Evolutionary conservation across 2,888 invertebrate species (phyloP).

Genomic region (Sipha maydis): DNA sequence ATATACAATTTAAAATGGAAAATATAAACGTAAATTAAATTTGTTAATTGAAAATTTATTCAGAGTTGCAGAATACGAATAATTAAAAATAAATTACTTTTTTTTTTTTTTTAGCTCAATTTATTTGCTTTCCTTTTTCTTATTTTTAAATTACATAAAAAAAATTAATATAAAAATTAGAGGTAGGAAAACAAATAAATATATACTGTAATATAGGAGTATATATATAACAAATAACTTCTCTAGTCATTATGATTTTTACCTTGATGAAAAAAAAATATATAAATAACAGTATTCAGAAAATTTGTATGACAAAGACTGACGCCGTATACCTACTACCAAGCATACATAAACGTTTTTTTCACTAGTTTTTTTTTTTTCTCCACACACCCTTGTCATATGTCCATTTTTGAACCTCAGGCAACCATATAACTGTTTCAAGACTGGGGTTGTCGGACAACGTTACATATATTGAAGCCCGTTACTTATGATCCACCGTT

Average conservation of each 20-base stretch:
- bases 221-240: not conserved
- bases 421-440: constrained; percentile 30
- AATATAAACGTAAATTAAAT: no score
- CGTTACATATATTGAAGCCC: not conserved
- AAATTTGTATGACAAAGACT: not conserved
- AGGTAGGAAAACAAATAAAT: no score
- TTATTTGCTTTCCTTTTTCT: no score
- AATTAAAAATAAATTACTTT: no score
- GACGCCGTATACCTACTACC: not conserved
- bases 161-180: no score
- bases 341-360: constrained; percentile 1
- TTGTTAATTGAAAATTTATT: no score
- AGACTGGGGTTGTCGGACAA: constrained; percentile 26
- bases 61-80: no score
- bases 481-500: not conserved
- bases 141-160: no score
- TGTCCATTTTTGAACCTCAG: constrained; percentile 40
- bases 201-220: no score
- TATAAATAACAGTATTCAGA: not conserved
- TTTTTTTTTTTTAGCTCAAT: no score
- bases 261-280: not conserved
- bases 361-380: not conserved
- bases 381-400: constrained; percentile 14
- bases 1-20: no score
- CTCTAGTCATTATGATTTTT: not conserved